A percentile compares a stretch with the other conserved stretches of the same genome.
These are phyloP conservation scores for Tychaedon coryphoeus DNA, from an alignment of 2,113 vertebrate genomes.

Conservation along the genomic window DNA sequence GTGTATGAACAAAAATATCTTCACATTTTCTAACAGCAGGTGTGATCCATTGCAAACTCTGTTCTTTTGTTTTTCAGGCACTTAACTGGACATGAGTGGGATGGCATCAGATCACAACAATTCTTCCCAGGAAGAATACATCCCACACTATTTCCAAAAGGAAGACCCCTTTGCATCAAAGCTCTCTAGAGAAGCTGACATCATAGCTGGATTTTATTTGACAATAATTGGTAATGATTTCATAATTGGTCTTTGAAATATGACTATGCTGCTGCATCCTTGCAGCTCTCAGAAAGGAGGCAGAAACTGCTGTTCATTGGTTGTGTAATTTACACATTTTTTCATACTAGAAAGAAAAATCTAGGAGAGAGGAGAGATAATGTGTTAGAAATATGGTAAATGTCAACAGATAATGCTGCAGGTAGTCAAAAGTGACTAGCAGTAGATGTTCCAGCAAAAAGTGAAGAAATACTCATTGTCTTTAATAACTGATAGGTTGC, in stretches of 20 bases:
- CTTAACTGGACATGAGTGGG: conserved; percentile 14
- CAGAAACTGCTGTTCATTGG: background rate
- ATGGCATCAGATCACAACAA: conserved; percentile 75
- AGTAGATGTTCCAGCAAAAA: background rate
- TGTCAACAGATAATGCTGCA: background rate
- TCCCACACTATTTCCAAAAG: conserved; percentile 77
- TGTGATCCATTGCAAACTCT: background rate
- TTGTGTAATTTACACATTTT: background rate
- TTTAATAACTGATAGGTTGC: background rate
- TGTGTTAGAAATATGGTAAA: background rate
- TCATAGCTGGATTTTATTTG: conserved; percentile 87
- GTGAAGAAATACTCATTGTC: background rate
- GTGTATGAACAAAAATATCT: background rate
- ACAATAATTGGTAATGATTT: conserved; percentile 83
- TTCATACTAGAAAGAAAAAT: background rate
- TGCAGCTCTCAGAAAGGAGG: background rate
- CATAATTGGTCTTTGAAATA: background rate
- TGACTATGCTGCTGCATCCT: background rate
- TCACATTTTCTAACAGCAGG: background rate
- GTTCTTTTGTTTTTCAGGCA: conserved; percentile 55
- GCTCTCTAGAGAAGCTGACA: conserved; percentile 88
- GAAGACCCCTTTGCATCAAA: conserved; percentile 88
- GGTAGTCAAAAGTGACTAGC: background rate
- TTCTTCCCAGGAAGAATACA: conserved; percentile 55
- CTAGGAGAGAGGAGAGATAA: background rate